phyloP scores from a whole-genome alignment of 2,797 vertebrate genomes.

The Falco columbarius region DNA sequence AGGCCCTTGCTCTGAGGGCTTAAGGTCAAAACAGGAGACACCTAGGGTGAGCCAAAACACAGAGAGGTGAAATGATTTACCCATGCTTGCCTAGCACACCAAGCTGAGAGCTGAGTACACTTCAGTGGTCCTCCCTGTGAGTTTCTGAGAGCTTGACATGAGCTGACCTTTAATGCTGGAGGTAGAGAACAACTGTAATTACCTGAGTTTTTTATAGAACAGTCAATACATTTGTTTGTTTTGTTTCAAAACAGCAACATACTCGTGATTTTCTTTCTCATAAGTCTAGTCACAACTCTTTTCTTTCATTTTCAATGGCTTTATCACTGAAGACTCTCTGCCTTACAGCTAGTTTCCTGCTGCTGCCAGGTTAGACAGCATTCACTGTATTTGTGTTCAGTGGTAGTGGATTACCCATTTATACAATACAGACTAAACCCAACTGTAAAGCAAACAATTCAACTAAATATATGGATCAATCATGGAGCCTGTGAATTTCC shows the following conservation, averaged over 20 bases:
- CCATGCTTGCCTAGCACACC: neutral
- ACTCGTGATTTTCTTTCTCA: neutral
- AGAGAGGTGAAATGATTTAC: neutral
- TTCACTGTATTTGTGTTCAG: conserved; percentile 14
- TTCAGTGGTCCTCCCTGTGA: neutral
- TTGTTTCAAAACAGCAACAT: neutral
- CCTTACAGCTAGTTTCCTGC: neutral
- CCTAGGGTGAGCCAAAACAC: neutral
- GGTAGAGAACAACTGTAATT: neutral
- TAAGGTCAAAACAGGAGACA: neutral
- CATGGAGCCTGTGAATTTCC: neutral
- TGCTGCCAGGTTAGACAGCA: neutral
- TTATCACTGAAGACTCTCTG: neutral
- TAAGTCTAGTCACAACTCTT: neutral
- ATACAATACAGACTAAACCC: conserved; percentile 23
- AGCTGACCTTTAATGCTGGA: neutral
- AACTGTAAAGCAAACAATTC: conserved; percentile 42
- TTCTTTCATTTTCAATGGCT: neutral
- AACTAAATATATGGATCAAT: conserved; percentile 40
- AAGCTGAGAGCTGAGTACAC: neutral
- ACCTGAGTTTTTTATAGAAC: neutral
- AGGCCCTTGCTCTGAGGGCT: neutral
- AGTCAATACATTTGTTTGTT: neutral
- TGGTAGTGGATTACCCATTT: conserved; percentile 29
- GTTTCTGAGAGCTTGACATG: neutral